Evolutionary conservation across 2,113 vertebrate species (phyloP), one percentile per base, ranked within the genome.

Genomic region (Marmota monax): DNA sequence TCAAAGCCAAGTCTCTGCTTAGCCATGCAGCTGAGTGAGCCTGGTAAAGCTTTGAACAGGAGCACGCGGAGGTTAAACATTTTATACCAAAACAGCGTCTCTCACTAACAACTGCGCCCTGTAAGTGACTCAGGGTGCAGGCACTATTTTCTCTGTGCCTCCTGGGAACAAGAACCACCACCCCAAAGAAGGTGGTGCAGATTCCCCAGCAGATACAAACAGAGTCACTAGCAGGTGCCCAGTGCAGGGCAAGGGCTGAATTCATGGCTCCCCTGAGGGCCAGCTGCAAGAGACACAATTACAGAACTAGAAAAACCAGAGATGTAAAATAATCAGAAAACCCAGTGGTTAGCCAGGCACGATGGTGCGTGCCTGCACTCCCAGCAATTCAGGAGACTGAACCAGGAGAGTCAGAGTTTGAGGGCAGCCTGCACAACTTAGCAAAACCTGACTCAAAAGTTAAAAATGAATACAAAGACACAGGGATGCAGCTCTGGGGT

Each of bases 31-130:
- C n/a, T 17, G 48, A 8, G 48, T 42, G 74, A 12, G 12, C 37
- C 4, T 14, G 37, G 45, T 17, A 12, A 17, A 0, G 32, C 29
- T 53, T 25, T 37, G 42, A 73, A 73, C 53, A 27, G 0, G 39
- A 67, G 5, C 14, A 11, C 16, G 2, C 1, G 0, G 25, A 29
- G n/a, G 69, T 7, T 1, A 11, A 39, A 34, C 12, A 12, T 18
- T 12, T 32, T 1, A 27, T 2, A 51, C 45, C 0, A 4, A 53
- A 27, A 84, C 37, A 0, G 7, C 25, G 6, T 1, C 48, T 3
- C 27, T 22, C 23, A 16, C 69, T 5, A 20, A 27, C 34, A 29
- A 13, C 0, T 1, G 34, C 20, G n/a, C 37, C 12, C 20, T 4
- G 4, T 5, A 23, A 8, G 14, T 2, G 13, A 12, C 37, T 20